Base-by-base conservation (phyloP, 2,888 invertebrate genomes). In the Villa cingulata region DNA sequence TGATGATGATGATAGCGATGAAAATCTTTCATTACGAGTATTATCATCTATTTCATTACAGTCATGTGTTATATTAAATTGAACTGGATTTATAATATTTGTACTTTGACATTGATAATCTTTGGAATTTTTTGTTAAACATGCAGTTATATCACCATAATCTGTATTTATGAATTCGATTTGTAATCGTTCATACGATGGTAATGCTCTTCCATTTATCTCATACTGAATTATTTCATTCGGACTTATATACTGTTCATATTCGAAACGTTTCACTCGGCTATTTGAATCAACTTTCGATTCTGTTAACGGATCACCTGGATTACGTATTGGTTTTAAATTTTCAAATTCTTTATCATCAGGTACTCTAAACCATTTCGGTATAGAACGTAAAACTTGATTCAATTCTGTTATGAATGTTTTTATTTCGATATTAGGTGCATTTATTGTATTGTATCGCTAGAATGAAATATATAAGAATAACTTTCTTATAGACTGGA, bases 191-290 rank as follows among this genome's bases (percentile, higher is more conserved):
- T 48, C 36, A 15, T 68, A 65, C 32, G 65, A 62, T 41, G 59
- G 59, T 54, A 75, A 57, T 55, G 72, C 68, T 53, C 63, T 71
- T 0, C 73, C 71, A 58, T 73, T 75, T 48, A 78, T 70, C 37
- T 72, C 68, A 53, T 77, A 76, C 1, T 65, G 65, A 38, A 73
- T 70, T 48, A 72, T 70, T 48, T 74, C 61, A 20, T 69, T 65
- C 1, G 77, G 75, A 41, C 75, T 65, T 14, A 77, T 68, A 51
- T 76, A 80, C 59, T 80, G 79, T 62, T 81, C 80, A 46, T 73
- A 73, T 49, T 71, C 58, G 55, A 74, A 70, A 27, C 59, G 45
- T 41, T 9, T 12, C n/a, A n/a, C n/a, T n/a, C n/a, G n/a, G n/a
- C n/a, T n/a, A n/a, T n/a, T n/a, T n/a, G n/a, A n/a, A n/a, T n/a